Evolutionary conservation across 1,140 invertebrate genomes (phyloP).

Genomic region (Drosophila funebris): DNA sequence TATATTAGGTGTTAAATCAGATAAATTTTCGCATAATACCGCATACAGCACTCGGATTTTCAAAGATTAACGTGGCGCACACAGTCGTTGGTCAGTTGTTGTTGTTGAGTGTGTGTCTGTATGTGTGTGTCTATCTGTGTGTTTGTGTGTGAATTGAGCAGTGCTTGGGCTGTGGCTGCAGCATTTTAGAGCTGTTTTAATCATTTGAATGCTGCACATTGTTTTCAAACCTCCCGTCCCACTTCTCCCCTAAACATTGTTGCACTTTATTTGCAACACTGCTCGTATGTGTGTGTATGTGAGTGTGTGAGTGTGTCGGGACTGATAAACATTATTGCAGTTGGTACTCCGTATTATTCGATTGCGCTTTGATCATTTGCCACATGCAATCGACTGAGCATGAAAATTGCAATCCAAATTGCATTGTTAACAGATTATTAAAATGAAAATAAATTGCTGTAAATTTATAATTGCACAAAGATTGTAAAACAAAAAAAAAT

Average conservation of each 20-base stretch:
- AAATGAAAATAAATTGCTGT: constrained; percentile 76
- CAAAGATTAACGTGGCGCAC: constrained; percentile 83
- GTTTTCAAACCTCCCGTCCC: constrained; percentile 48
- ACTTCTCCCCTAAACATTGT: constrained; percentile 62
- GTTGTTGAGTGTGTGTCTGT: constrained; percentile 40
- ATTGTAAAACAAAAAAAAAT: constrained; percentile 21
- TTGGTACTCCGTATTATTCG: constrained; percentile 42
- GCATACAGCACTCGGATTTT: constrained; percentile 84
- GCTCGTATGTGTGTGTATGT: constrained; percentile 45
- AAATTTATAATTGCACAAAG: constrained; percentile 71
- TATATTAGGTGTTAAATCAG: constrained; percentile 84
- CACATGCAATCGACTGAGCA: constrained; percentile 43
- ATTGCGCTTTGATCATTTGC: constrained; percentile 30
- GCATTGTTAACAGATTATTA: constrained; percentile 77
- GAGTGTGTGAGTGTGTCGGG: constrained; percentile 55
- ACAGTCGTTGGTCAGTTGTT: constrained; percentile 59
- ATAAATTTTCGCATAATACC: constrained; percentile 84
- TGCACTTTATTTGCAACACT: constrained; percentile 66
- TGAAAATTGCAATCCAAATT: constrained; percentile 40
- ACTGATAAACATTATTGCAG: constrained; percentile 71
- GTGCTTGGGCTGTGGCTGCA: constrained; percentile 53
- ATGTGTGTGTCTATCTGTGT: constrained; percentile 14
- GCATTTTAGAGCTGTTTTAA: constrained; percentile 76
- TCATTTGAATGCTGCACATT: constrained; percentile 80
- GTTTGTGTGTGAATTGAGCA: constrained; percentile 31